Base-by-base conservation (phyloP, 2,797 vertebrate species). In the Ataeniobius toweri region DNA sequence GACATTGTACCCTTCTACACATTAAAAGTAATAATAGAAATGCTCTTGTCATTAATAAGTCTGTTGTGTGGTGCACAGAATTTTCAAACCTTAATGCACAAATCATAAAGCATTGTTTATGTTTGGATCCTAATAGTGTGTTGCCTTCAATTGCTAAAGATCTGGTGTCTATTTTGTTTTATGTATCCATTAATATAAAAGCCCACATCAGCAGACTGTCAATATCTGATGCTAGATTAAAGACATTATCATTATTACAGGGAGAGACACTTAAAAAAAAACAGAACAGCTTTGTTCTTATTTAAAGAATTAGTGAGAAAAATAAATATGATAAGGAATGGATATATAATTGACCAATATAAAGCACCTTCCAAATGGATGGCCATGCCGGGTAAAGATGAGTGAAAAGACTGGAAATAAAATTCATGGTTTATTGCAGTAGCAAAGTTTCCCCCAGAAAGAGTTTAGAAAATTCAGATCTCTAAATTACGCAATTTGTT, bases 21-120 rank as follows among this genome's bases (percentile, higher is more conserved):
- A 18, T 75, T 63, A 59, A 61, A 72, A 67, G 53, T 36, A 44
- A 73, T 81, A 28, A 39, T 68, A 75, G 9, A 58, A 71, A 44
- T 51, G 74, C n/a, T 77, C n/a, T 75, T 84, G 81, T 74, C 22
- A 69, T 46, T 56, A 0, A n/a, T 71, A 28, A 50, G 71, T 41
- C 72, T 71, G 70, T 75, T 72, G 39, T 84, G 71, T 78, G 59
- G 44, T 58, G 74, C 20, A 10, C 41, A n/a, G 31, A 67, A 41
- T 24, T 18, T 70, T 56, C 55, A 41, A 63, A 71, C 76, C 63
- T 58, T 67, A 71, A 71, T 71, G 39, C 31, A 73, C 59, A 75
- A 56, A 78, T 67, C 14, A 41, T 71, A 53, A 72, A 39, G 44
- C 20, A 20, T 44, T 22, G 10, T 6, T 13, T 26, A 14, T 1